These are phyloP conservation scores for Felis catus DNA, from an alignment of 2,113 vertebrate species.

Conservation along the genomic window F.catus_Fca126_mat1.0 CM031423.1:84994001-84994500, in stretches of 20 bases:
- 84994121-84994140: not conserved
- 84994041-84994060: not conserved
- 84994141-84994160: too few species aligned
- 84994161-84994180: not conserved
- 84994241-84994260: not conserved
- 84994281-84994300: not conserved
- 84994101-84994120: not conserved
- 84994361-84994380: not conserved
- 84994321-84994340: not conserved
- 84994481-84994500: too few species aligned
- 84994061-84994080: not conserved
- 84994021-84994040: not conserved
- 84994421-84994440: accelerated
- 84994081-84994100: not conserved
- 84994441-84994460: too few species aligned
- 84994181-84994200: not conserved
- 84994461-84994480: accelerated
- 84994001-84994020: not conserved
- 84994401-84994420: not conserved
- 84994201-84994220: not conserved
- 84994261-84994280: not conserved
- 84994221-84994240: accelerated
- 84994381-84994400: not conserved
- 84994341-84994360: not conserved
- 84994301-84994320: not conserved